A percentile compares a stretch with the other conserved stretches of the same genome.
phyloP scores from a whole-genome alignment of 1,140 invertebrate genomes.

The Dermatophagoides farinae region DNA sequence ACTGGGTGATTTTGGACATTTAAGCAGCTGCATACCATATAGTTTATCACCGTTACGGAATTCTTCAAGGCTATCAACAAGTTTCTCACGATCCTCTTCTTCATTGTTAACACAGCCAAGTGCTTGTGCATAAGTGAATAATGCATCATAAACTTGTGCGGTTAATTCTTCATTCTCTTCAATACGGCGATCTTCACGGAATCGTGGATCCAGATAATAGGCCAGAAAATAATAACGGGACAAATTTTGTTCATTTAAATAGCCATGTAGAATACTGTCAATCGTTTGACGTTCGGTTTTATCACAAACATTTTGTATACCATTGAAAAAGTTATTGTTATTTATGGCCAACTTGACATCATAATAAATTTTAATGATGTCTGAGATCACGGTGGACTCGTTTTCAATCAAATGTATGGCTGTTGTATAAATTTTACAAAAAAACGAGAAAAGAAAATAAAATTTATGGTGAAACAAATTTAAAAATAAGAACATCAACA shows the following conservation, averaged over 20 bases:
- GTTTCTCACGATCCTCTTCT: slow-evolving; percentile 4
- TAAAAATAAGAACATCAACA: not conserved
- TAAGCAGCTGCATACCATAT: not conserved
- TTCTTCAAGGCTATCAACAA: not conserved
- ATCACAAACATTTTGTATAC: not conserved
- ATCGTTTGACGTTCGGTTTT: slow-evolving; percentile 5
- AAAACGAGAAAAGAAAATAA: not conserved
- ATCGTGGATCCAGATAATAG: slow-evolving; percentile 10
- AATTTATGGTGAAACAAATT: not conserved
- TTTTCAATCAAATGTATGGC: slow-evolving; percentile 4
- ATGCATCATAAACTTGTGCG: not conserved
- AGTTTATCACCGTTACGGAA: slow-evolving; percentile 1
- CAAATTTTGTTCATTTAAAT: slow-evolving; percentile 4
- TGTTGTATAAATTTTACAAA: not conserved
- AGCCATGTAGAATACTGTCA: not conserved
- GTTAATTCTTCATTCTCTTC: slow-evolving; percentile 9
- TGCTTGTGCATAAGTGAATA: not conserved
- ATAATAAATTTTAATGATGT: slow-evolving; percentile 5
- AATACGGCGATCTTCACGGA: not conserved
- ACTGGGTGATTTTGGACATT: not conserved
- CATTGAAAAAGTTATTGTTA: not conserved
- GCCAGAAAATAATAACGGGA: slow-evolving; percentile 5
- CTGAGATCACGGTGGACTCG: not conserved
- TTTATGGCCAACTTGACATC: slow-evolving; percentile 1
- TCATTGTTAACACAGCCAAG: slow-evolving; percentile 1